Base-by-base conservation (phyloP, 2,113 vertebrate species). In the Strigops habroptila region DNA sequence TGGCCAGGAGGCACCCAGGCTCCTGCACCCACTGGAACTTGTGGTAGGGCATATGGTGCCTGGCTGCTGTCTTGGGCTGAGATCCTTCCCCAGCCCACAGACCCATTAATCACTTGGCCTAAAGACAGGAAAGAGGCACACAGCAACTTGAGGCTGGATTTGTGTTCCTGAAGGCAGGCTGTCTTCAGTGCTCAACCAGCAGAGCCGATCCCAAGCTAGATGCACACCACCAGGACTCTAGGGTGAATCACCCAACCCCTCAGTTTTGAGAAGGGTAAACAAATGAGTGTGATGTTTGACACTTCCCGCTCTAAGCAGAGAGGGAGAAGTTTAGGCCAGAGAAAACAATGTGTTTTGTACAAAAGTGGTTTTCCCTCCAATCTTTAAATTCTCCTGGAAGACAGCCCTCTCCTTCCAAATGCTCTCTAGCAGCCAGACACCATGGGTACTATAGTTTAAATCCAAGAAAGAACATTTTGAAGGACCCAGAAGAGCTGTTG, bases 281-380 rank as follows among this genome's bases (percentile, higher is more conserved):
- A 82, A 30, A 76, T 12, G 0, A 53, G 14, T 18, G 30, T 35
- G 30, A 51, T 57, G 16, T 33, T 64, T 71, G 52, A 60, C 28
- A 65, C 12, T 8, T 64, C 14, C 22, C 62, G 24, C 52, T 76
- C 25, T 73, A 82, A 91, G 30, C 52, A 52, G 48, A 63, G 35
- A 91, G 25, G 25, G 14, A 5, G 15, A 69, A 4, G 2, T 22
- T 75, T 33, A 82, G 43, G 18, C 41, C 24, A 28, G 24, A 69
- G 15, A 86, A 21, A 76, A 90, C 46, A 33, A 33, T 39, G 18
- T 9, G 30, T 35, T 88, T 93, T 48, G 33, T 37, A 67, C 9
- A 27, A 49, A 49, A 68, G n/a, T n/a, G 14, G 0, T 0, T 14
- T 59, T 39, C 77, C 39, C 9, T 7, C 5, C 2, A n/a, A 0